phyloP scores from a whole-genome alignment of 2,888 invertebrate genomes.

The Lymantria dispar region DNA sequence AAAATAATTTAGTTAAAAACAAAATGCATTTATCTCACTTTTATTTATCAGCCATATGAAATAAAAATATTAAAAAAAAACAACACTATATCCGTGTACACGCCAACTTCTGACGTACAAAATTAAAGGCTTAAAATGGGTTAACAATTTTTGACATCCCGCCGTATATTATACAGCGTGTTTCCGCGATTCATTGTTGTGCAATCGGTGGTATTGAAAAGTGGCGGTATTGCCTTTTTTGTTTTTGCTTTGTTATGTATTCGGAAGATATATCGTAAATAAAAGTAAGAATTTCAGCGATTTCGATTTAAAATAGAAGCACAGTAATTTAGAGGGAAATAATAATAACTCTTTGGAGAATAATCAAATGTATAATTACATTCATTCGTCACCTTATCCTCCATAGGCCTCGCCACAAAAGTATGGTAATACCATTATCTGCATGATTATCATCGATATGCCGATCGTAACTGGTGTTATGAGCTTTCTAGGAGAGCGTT shows the following conservation, averaged over 20 bases:
- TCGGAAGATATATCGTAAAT: neutral
- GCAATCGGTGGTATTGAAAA: neutral
- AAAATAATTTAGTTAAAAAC: neutral
- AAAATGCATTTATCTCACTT: neutral
- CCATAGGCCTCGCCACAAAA: no score
- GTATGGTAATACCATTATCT: no score
- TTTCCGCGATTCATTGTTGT: slow-evolving; percentile 3
- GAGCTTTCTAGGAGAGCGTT: no score
- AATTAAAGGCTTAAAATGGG: slow-evolving; percentile 8
- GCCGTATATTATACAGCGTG: slow-evolving; percentile 6
- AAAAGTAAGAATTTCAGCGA: neutral
- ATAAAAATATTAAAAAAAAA: neutral
- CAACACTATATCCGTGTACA: slow-evolving; percentile 1
- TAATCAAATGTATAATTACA: no score
- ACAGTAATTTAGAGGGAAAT: no score
- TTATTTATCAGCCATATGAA: neutral
- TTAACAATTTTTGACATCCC: slow-evolving; percentile 12
- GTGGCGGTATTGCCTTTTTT: neutral
- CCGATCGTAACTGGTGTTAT: no score
- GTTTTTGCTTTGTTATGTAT: neutral
- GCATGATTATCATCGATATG: no score
- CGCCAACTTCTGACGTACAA: slow-evolving; percentile 6
- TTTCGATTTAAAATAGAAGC: no score
- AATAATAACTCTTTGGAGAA: no score
- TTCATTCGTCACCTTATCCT: no score